Percentiles rank a stretch among this genome's conserved stretches.
Conservation (phyloP, 1,140 invertebrate species). For the Drosophila bipectinata region DNA sequence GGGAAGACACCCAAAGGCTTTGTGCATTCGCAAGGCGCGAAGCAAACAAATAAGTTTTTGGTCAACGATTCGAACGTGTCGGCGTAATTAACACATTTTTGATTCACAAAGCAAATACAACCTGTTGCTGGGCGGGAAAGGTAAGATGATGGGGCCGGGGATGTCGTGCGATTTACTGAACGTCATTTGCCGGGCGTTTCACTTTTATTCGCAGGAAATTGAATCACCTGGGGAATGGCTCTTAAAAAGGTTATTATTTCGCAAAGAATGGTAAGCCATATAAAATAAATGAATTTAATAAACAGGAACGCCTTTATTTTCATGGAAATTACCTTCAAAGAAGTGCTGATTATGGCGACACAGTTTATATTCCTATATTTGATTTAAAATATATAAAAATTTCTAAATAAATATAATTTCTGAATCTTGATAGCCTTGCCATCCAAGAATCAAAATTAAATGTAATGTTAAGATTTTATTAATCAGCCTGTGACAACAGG, state of each 20-base stretch:
- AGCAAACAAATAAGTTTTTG: slow-evolving; percentile 54
- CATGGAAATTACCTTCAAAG: background rate
- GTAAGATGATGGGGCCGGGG: slow-evolving; percentile 1
- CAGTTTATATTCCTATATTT: no score
- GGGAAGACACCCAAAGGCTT: slow-evolving; percentile 44
- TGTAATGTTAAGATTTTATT: background rate
- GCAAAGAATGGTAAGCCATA: slow-evolving; percentile 20
- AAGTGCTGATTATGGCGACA: slow-evolving; percentile 5
- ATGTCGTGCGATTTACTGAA: slow-evolving; percentile 10
- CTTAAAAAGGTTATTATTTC: background rate
- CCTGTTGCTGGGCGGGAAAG: slow-evolving; percentile 12
- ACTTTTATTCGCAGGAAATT: slow-evolving; percentile 65
- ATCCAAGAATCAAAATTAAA: background rate
- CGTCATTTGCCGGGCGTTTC: slow-evolving; percentile 44
- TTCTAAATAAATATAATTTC: no score
- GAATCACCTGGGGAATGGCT: slow-evolving; percentile 30
- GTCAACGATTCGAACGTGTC: slow-evolving; percentile 53
- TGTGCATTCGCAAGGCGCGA: slow-evolving; percentile 49
- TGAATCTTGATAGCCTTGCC: no score
- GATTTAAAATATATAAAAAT: no score
- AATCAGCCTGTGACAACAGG: slow-evolving; percentile 19
- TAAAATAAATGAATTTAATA: background rate
- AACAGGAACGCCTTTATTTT: background rate
- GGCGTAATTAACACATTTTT: slow-evolving; percentile 60
- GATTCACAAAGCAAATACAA: slow-evolving; percentile 61